Percentiles rank a stretch among this genome's conserved stretches.
These are phyloP conservation scores for Trilocha varians DNA, from an alignment of 2,888 invertebrate genomes.

Conservation along the genomic window DNA sequence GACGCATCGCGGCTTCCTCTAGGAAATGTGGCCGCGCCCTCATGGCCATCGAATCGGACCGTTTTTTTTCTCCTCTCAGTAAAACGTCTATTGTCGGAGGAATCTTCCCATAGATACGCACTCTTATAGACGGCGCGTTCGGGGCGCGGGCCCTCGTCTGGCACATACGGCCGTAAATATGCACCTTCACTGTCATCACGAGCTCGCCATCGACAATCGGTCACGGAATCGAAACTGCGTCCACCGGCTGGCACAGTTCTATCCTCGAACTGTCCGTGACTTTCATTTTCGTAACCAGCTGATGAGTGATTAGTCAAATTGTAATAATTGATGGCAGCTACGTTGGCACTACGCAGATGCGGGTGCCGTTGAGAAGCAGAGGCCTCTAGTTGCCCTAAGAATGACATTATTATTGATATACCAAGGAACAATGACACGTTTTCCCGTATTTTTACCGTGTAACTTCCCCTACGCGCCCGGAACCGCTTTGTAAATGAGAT, in stretches of 20 bases:
- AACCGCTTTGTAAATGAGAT: too few relatives aligned
- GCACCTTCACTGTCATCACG: conserved; percentile 67
- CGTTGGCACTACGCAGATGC: conserved; percentile 63
- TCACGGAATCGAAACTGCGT: conserved; percentile 66
- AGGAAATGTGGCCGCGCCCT: conserved; percentile 72
- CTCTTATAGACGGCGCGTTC: conserved; percentile 69
- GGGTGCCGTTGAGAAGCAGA: conserved; percentile 62
- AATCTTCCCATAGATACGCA: conserved; percentile 75
- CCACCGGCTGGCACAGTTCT: conserved; percentile 46
- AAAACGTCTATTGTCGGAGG: conserved; percentile 83
- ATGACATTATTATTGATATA: conserved; percentile 45
- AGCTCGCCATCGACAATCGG: conserved; percentile 62
- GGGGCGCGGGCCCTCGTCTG: conserved; percentile 61
- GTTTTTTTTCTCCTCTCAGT: conserved; percentile 95
- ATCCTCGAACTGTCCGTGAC: conserved; percentile 42
- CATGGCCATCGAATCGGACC: conserved; percentile 88
- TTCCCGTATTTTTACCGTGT: conserved; percentile 20
- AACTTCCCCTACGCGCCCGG: conserved; percentile 55
- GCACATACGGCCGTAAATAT: conserved; percentile 57
- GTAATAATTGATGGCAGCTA: conserved; percentile 72
- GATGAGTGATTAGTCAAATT: conserved; percentile 70
- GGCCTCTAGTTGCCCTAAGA: conserved; percentile 73
- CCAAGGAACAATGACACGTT: conserved; percentile 16
- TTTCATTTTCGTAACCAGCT: conserved; percentile 55
- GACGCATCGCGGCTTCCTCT: conserved; percentile 70